phyloP scores from a whole-genome alignment of 2,888 invertebrate genomes.

The Stenoptilia bipunctidactyla region DNA sequence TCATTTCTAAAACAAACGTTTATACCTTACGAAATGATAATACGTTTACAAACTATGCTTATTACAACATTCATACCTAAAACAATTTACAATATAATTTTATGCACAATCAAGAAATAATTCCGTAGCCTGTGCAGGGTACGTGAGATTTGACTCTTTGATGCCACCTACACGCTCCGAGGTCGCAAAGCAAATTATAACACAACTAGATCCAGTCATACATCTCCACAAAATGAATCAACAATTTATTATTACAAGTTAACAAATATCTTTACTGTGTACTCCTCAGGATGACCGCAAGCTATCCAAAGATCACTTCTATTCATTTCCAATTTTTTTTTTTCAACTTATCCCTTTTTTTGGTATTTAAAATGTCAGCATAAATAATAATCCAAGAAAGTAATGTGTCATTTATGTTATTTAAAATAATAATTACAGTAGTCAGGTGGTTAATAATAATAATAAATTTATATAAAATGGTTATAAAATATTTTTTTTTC shows the following conservation, averaged over 20 bases:
- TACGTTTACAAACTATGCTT: conserved; percentile 58
- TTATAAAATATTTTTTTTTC: no score
- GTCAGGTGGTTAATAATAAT: neutral
- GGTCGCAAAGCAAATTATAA: conserved; percentile 23
- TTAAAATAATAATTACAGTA: conserved; percentile 8
- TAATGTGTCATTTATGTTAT: conserved; percentile 34
- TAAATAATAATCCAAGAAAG: conserved; percentile 39
- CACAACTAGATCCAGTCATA: conserved; percentile 50
- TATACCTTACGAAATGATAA: conserved; percentile 60
- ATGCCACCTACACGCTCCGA: conserved; percentile 20
- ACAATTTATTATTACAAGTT: conserved; percentile 54
- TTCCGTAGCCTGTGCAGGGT: neutral
- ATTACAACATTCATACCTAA: conserved; percentile 56
- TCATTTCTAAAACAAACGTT: conserved; percentile 56
- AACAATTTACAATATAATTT: conserved; percentile 59
- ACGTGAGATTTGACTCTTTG: neutral
- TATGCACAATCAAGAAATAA: conserved; percentile 7
- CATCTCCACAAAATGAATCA: conserved; percentile 50
- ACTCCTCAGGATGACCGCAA: conserved; percentile 30
- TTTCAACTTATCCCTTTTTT: conserved; percentile 25
- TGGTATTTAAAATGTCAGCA: conserved; percentile 51
- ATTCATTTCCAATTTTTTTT: neutral
- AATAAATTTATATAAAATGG: neutral
- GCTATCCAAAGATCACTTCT: conserved; percentile 8
- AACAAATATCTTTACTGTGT: conserved; percentile 56